Percentiles rank a stretch among this genome's conserved stretches.
phyloP scores from a whole-genome alignment of 2,888 invertebrate genomes.

The Macrosiphum euphorbiae region DNA sequence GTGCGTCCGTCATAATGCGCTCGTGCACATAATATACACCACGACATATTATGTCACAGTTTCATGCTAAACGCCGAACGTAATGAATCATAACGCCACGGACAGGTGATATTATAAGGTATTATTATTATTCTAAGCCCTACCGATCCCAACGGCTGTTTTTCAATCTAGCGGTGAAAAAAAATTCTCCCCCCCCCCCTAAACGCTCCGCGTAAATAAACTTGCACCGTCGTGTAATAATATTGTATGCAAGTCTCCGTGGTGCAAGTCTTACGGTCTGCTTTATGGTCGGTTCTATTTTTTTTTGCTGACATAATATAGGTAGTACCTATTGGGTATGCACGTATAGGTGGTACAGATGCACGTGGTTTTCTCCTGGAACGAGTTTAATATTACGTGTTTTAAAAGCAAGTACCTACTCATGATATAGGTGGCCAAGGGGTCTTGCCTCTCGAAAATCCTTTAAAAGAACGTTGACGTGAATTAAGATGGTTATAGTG shows the following conservation, averaged over 20 bases:
- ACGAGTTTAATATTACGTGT: background rate
- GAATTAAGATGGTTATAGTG: background rate
- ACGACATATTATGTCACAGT: background rate
- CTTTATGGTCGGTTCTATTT: background rate
- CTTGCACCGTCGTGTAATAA: background rate
- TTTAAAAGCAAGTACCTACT: background rate
- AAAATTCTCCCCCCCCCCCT: background rate
- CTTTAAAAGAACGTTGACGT: background rate
- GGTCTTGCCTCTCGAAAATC: background rate
- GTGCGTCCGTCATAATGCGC: background rate
- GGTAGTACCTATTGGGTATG: too few species aligned
- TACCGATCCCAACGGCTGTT: background rate
- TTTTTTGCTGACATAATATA: background rate
- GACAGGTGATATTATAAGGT: conserved; percentile 56
- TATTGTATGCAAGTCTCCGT: background rate
- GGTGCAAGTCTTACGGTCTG: too few species aligned
- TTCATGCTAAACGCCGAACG: conserved; percentile 41
- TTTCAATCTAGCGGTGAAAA: background rate
- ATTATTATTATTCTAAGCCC: background rate
- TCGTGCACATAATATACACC: background rate
- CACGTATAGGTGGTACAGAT: too few species aligned
- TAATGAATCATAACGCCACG: conserved; percentile 47
- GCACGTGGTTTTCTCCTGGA: background rate
- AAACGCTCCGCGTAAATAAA: background rate
- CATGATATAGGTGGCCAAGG: background rate